These are phyloP conservation scores for Hapalemur alaotrensis DNA, from an alignment of 2,797 vertebrate species.

Conservation along the genomic window DNA sequence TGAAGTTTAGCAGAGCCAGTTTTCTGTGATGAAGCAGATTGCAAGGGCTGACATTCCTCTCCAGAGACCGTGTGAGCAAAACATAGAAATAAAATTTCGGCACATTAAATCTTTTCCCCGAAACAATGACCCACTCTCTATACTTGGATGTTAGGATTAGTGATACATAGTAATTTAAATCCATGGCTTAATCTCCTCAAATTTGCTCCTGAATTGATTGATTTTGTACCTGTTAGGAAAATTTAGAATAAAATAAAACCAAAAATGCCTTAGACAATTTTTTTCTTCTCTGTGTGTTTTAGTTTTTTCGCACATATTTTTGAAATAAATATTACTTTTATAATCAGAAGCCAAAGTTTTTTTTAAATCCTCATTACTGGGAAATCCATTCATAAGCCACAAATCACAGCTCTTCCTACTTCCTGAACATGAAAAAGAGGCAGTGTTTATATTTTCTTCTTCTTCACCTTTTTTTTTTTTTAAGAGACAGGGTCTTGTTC, in stretches of 20 bases:
- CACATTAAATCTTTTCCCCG: not conserved
- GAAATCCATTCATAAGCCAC: not conserved
- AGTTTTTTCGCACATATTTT: not conserved
- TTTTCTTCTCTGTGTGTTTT: not conserved
- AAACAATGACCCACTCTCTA: not conserved
- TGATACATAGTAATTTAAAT: not conserved
- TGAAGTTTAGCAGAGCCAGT: not conserved
- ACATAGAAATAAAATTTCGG: not conserved
- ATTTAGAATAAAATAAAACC: not conserved
- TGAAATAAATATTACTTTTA: constrained; percentile 33
- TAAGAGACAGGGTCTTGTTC: not conserved
- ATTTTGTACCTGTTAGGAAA: constrained; percentile 1
- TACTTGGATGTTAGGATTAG: not conserved
- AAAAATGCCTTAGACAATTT: not conserved
- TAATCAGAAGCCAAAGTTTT: not conserved
- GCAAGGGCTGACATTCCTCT: not conserved
- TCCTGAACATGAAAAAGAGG: not conserved
- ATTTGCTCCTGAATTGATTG: not conserved
- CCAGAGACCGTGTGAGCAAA: not conserved
- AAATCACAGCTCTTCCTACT: not conserved
- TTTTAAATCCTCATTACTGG: not conserved
- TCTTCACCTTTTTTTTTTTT: not conserved
- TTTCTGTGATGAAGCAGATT: not conserved
- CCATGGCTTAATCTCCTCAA: not conserved
- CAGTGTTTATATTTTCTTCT: not conserved